phyloP scores from a whole-genome alignment of 1,140 invertebrate species.

The Theocolax elegans region DNA sequence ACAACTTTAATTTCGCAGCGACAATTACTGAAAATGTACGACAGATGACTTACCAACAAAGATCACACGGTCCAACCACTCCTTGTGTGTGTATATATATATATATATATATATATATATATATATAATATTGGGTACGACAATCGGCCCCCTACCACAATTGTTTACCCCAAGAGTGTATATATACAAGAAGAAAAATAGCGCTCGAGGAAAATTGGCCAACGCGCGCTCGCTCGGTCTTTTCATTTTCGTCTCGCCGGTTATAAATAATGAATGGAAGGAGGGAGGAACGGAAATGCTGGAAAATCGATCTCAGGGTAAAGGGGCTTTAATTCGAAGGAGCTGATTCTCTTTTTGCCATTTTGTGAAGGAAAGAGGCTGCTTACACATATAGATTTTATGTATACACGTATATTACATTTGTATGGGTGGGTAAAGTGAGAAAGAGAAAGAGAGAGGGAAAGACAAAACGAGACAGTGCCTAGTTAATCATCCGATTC shows the following conservation, averaged over 20 bases:
- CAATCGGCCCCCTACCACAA: too few species aligned
- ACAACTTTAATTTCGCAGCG: too few species aligned
- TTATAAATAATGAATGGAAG: slow-evolving; percentile 28
- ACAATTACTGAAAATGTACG: too few species aligned
- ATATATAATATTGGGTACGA: too few species aligned
- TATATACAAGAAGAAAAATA: too few species aligned
- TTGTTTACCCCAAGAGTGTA: background rate
- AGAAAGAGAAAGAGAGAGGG: background rate
- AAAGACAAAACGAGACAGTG: background rate
- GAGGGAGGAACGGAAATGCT: background rate
- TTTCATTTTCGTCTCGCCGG: slow-evolving; percentile 19
- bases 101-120: too few species aligned
- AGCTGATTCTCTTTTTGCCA: background rate
- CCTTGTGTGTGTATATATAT: too few species aligned
- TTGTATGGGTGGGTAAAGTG: background rate
- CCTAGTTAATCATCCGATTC: background rate
- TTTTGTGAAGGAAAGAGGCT: background rate
- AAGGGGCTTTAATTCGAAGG: background rate
- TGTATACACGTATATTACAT: too few species aligned
- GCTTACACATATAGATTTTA: background rate
- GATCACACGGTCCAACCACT: too few species aligned
- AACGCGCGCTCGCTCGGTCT: background rate
- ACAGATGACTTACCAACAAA: too few species aligned
- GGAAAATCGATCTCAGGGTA: background rate
- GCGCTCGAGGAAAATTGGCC: slow-evolving; percentile 1